Conservation (phyloP, 2,113 vertebrate genomes). For the Chamaetylas fuelleborni region DNA sequence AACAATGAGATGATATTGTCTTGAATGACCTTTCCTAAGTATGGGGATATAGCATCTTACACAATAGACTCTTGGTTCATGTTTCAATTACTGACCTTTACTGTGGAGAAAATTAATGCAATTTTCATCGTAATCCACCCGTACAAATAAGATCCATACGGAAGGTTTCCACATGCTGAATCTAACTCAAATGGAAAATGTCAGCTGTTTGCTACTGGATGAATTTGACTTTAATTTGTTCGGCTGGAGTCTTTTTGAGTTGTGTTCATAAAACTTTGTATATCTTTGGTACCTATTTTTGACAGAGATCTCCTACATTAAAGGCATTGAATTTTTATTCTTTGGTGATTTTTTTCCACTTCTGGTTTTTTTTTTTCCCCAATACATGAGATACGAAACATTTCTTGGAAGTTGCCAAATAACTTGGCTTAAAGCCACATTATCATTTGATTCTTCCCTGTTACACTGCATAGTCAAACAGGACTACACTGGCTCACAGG, state of each 20-base stretch:
- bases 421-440: not conserved
- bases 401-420: slow-evolving; percentile 1
- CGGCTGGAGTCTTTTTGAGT: slow-evolving; percentile 36
- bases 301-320: slow-evolving; percentile 3
- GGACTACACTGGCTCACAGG: not conserved
- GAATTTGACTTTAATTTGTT: slow-evolving; percentile 70
- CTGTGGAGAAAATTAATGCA: slow-evolving; percentile 78
- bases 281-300: slow-evolving; percentile 24
- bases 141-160: slow-evolving; percentile 74
- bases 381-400: not conserved
- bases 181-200: slow-evolving; percentile 77
- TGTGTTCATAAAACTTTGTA: slow-evolving; percentile 3
- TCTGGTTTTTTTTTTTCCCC: not conserved
- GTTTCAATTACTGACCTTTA: slow-evolving; percentile 80
- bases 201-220: slow-evolving; percentile 70
- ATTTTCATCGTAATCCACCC: slow-evolving; percentile 77
- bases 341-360: not conserved
- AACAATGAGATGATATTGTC: slow-evolving; percentile 76
- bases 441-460: not conserved
- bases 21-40: slow-evolving; percentile 75
- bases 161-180: slow-evolving; percentile 72
- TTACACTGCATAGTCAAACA: not conserved
- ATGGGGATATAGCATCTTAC: slow-evolving; percentile 71
- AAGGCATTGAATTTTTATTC: not conserved
- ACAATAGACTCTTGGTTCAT: slow-evolving; percentile 77